These are phyloP conservation scores for Drosophila sp. DNA, from an alignment of 1,140 invertebrate genomes.

Conservation along the genomic window DNA sequence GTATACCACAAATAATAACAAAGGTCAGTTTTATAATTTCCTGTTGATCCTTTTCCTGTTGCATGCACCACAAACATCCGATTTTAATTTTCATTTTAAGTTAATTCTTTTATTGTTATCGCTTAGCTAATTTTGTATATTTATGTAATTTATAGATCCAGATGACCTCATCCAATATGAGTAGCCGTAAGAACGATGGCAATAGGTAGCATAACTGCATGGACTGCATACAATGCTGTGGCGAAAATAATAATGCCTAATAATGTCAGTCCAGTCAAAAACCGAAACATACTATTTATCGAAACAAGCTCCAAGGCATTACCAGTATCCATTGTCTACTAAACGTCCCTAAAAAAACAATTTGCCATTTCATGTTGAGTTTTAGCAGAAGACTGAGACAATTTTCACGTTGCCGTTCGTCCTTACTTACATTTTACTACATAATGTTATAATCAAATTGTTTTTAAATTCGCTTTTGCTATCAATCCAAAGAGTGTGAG, in stretches of 20 bases:
- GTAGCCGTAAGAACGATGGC: constrained; percentile 72
- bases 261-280: constrained; percentile 35
- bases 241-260: constrained; percentile 82
- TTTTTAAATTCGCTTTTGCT: constrained; percentile 64
- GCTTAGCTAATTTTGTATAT: background rate
- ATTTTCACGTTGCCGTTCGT: constrained; percentile 78
- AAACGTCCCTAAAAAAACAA: constrained; percentile 46
- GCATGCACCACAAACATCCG: constrained; percentile 54
- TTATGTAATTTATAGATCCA: constrained; percentile 59
- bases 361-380: constrained; percentile 61
- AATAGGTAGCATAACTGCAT: constrained; percentile 83
- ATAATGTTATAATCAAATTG: constrained; percentile 23
- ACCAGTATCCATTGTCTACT: background rate
- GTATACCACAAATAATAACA: constrained; percentile 72
- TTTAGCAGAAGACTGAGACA: constrained; percentile 78
- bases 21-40: constrained; percentile 65
- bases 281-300: background rate
- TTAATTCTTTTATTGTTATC: fast-evolving
- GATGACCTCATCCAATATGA: constrained; percentile 79
- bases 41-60: background rate
- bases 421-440: constrained; percentile 59
- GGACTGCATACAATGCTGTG: constrained; percentile 83
- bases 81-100: background rate
- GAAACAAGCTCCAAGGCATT: constrained; percentile 1
- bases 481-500: constrained; percentile 67